phyloP scores from a whole-genome alignment of 1,140 invertebrate species.

The Tetranychus urticae region DNA sequence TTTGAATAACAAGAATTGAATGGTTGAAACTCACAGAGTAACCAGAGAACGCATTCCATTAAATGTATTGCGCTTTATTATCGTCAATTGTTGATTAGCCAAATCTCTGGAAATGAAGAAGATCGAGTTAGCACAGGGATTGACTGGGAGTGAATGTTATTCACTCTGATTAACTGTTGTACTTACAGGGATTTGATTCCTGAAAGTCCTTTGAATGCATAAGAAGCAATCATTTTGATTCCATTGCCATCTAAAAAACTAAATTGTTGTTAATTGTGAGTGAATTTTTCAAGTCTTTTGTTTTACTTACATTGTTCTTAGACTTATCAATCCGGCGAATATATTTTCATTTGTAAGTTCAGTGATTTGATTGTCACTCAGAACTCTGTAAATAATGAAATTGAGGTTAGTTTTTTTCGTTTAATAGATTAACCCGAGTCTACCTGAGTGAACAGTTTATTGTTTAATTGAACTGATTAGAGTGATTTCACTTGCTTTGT shows the following conservation, averaged over 20 bases:
- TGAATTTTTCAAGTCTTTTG: background rate
- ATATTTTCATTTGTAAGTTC: conserved; percentile 14
- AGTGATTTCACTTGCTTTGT: too few relatives aligned
- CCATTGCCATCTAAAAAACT: conserved; percentile 5
- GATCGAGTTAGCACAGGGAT: too few relatives aligned
- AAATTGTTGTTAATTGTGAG: background rate
- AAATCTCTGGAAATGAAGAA: too few relatives aligned
- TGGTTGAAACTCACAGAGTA: conserved; percentile 1
- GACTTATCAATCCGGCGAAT: conserved; percentile 9
- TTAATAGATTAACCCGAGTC: background rate
- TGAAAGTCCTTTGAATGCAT: background rate
- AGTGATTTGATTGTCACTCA: conserved; percentile 18
- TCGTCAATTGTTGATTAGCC: too few relatives aligned
- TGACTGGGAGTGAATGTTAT: background rate
- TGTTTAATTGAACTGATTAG: too few relatives aligned
- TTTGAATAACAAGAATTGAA: too few relatives aligned
- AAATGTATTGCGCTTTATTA: conserved; percentile 4
- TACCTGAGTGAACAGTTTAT: too few relatives aligned
- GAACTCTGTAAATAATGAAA: conserved; percentile 15
- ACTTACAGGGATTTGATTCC: background rate
- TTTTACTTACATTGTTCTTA: conserved; percentile 10
- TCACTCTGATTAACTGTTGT: background rate
- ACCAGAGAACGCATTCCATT: conserved; percentile 3
- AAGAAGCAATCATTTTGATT: background rate
- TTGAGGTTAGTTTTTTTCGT: background rate